Base-by-base conservation (phyloP, 2,797 vertebrate genomes). In the Hapalemur alaotrensis region DNA sequence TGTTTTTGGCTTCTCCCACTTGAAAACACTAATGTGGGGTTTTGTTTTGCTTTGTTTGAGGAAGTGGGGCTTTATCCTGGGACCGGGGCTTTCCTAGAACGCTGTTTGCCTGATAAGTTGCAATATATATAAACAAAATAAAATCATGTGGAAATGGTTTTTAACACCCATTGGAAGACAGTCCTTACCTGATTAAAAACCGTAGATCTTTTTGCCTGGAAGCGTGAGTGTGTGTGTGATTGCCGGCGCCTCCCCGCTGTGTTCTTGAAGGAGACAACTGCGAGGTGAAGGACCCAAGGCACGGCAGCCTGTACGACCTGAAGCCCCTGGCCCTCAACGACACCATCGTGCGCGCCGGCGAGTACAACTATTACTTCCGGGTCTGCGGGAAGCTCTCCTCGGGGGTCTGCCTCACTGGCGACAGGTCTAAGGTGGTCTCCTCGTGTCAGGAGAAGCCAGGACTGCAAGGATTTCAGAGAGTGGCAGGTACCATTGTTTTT, bases 291-390 rank as follows among this genome's bases (percentile, higher is more conserved):
- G 99, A 99, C 97, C 99, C 99, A 1, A 98, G 98, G 85, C 99
- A 98, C 0, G 99, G 99, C 91, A 99, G 98, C 3, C 28, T 99
- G 96, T 99, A 99, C 91, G 93, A 99, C 98, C 98, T 99, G 97
- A 99, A 95, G 91, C 98, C 99, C 0, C 99, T 99, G 94, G 98
- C 99, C 30, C 86, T 96, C 18, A 95, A 72, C 4, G 99, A 99
- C 95, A 98, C 99, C 25, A 23, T 98, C 5, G 98, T 99, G 96
- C 96, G 0, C 1, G 98, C 90, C 0, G 98, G 91, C 0, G 98
- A 99, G 23, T 99, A 99, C 80, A 98, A 92, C 72, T 99, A 99
- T 98, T 98, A 99, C 97, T 98, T 99, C 97, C 99, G 99, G 0
- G 98, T 99, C 43, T 99, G 99, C 22, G 98, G 98, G 7, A 96